Conservation (phyloP, 2,113 vertebrate species). For the Sceloporus tristichus region DNA sequence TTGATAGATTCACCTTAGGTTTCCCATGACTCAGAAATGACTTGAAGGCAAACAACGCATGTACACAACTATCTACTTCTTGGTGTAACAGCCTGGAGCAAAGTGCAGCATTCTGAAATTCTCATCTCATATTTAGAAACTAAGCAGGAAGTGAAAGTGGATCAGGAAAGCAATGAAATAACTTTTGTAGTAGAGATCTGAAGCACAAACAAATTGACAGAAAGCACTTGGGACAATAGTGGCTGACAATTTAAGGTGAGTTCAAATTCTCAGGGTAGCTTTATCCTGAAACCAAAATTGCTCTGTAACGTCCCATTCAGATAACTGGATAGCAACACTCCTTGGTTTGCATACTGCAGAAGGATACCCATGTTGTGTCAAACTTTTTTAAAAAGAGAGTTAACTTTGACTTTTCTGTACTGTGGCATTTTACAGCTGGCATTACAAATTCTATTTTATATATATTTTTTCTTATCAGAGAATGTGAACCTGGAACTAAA, state of each 20-base stretch:
- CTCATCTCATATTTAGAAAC: background rate
- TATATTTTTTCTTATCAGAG: background rate
- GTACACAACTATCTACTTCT: background rate
- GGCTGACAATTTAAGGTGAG: background rate
- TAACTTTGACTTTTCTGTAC: background rate
- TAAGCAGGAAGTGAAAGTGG: too few species aligned
- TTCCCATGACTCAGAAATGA: too few species aligned
- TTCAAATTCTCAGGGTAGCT: background rate
- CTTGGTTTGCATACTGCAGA: background rate
- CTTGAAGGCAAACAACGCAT: too few species aligned
- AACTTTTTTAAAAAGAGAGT: background rate
- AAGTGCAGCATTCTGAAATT: background rate
- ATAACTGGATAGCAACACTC: background rate
- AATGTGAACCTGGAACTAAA: background rate
- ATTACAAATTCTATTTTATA: background rate
- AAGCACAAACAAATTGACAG: background rate
- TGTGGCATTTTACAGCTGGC: background rate
- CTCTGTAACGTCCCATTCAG: background rate
- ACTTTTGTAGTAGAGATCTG: too few species aligned
- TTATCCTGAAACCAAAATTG: background rate
- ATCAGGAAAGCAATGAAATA: background rate
- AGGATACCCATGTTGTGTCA: background rate
- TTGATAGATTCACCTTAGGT: too few species aligned
- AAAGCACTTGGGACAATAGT: background rate
- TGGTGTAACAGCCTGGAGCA: background rate